These are phyloP conservation scores for Lordiphosa collinella DNA, from an alignment of 1,140 invertebrate genomes.

Conservation along the genomic window DNA sequence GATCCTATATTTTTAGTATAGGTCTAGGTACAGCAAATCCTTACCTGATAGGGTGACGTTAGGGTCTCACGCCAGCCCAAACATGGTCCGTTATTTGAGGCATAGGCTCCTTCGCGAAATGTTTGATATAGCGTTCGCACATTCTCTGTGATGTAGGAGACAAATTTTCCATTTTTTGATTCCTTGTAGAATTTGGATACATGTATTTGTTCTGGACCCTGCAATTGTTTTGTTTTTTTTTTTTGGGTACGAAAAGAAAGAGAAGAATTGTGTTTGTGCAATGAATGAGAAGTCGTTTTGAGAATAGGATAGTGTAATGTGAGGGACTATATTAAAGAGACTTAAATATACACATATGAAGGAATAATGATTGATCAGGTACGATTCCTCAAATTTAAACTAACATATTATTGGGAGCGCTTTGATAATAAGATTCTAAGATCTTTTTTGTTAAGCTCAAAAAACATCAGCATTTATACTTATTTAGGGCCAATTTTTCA, in stretches of 20 bases:
- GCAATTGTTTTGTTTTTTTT: conserved; percentile 70
- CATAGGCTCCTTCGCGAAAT: conserved; percentile 93
- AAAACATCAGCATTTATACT: no score
- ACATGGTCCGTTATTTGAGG: conserved; percentile 96
- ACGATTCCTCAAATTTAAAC: no score
- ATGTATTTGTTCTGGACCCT: conserved; percentile 93
- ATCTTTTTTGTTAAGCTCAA: no score
- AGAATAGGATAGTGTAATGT: conserved; percentile 2
- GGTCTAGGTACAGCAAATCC: neutral
- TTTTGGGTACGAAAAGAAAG: conserved; percentile 9
- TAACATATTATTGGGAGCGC: no score
- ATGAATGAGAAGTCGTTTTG: conserved; percentile 52
- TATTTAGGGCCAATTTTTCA: no score
- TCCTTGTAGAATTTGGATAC: conserved; percentile 96
- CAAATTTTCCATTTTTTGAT: conserved; percentile 93
- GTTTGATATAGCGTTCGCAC: conserved; percentile 93
- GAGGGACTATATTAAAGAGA: neutral
- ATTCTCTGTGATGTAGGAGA: conserved; percentile 92
- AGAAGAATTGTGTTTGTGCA: conserved; percentile 56
- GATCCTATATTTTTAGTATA: no score
- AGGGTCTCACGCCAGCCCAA: conserved; percentile 93
- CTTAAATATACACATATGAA: no score
- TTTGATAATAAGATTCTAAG: no score
- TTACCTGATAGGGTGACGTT: conserved; percentile 80
- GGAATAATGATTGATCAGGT: no score